Conservation (phyloP, 2,113 vertebrate genomes). For the Colossoma macropomum region DNA sequence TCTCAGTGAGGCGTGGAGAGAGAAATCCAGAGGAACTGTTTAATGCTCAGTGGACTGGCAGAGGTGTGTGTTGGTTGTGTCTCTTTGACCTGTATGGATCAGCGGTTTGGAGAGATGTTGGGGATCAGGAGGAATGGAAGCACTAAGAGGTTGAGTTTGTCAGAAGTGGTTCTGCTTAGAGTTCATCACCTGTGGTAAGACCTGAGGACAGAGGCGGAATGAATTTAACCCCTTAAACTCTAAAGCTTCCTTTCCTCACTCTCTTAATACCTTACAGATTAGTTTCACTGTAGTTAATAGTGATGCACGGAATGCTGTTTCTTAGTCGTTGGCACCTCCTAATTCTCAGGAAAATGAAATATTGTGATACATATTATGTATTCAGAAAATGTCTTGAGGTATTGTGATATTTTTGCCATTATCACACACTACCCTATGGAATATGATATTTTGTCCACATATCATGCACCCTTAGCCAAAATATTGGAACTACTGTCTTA, state of each 20-base stretch:
- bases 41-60: neutral
- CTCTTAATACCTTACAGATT: too few species aligned
- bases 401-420: too few species aligned
- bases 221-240: neutral
- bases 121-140: slow-evolving; percentile 1
- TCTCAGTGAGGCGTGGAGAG: slow-evolving; percentile 8
- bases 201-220: neutral
- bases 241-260: neutral
- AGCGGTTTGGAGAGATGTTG: slow-evolving; percentile 28
- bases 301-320: too few species aligned
- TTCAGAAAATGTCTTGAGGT: too few species aligned
- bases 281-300: too few species aligned
- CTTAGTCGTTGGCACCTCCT: too few species aligned
- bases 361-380: too few species aligned
- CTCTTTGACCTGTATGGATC: neutral
- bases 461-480: too few species aligned
- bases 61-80: slow-evolving; percentile 33
- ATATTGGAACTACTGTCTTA: too few species aligned
- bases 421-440: too few species aligned
- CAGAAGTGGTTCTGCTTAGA: slow-evolving; percentile 47
- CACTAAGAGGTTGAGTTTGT: slow-evolving; percentile 46
- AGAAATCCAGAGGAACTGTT: neutral
- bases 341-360: too few species aligned
- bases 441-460: too few species aligned
- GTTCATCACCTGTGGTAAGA: slow-evolving; percentile 58